Conservation (phyloP, 2,888 invertebrate genomes). For the Drosophila anomelani region DNA sequence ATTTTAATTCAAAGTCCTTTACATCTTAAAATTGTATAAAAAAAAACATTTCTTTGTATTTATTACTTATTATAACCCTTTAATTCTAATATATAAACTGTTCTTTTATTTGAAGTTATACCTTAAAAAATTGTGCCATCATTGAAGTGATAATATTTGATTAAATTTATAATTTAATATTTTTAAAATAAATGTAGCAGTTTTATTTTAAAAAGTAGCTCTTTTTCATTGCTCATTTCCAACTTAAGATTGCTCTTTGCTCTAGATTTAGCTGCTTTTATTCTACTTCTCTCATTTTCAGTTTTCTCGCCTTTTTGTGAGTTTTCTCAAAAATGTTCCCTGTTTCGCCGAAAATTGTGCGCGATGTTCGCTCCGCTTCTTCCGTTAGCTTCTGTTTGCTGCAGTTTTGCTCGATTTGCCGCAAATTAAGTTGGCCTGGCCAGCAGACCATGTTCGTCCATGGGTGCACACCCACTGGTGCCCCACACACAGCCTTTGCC, state of each 20-base stretch:
- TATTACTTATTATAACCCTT: background rate
- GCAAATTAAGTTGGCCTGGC: constrained; percentile 75
- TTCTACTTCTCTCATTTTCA: background rate
- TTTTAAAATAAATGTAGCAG: background rate
- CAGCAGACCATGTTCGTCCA: constrained; percentile 58
- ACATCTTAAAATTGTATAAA: too few species aligned
- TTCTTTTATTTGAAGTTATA: background rate
- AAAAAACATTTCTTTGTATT: background rate
- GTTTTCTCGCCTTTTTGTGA: background rate
- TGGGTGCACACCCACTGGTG: constrained; percentile 5
- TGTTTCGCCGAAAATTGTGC: constrained; percentile 25
- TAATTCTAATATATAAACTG: too few species aligned
- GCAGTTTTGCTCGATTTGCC: constrained; percentile 78
- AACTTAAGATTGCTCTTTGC: background rate
- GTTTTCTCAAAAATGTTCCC: constrained; percentile 21
- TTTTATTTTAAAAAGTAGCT: background rate
- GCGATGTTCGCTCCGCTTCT: constrained; percentile 7
- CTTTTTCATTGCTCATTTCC: background rate
- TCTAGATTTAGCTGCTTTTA: constrained; percentile 16
- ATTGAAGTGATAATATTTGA: background rate
- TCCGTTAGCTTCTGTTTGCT: constrained; percentile 37
- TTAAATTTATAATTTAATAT: background rate
- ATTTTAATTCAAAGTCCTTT: background rate
- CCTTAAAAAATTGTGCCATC: background rate
- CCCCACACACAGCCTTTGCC: constrained; percentile 1